Evolutionary conservation across 2,888 invertebrate genomes (phyloP), one percentile per base, ranked within the genome.

Genomic region (Leptinotarsa juncta): DNA sequence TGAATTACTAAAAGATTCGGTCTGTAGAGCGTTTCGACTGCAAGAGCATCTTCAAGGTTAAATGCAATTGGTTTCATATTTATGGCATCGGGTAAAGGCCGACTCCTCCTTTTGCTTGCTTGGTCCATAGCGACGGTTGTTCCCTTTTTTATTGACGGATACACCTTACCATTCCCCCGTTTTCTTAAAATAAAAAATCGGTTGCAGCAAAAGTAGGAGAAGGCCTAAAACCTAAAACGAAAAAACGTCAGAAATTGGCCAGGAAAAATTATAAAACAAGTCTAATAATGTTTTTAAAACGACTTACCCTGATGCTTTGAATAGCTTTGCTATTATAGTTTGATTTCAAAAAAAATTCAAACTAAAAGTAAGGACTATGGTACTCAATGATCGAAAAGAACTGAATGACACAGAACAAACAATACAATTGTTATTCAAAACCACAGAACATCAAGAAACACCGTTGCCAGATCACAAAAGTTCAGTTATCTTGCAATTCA

Each of bases 51-150:
- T 80, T 87, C 85, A 76, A 87, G 81, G 80, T 86, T 85, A 75
- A 81, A 82, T 73, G 83, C 82, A 74, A 85, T 81, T 74, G 84
- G 83, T 79, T 85, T 84, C 76, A 84, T 81, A 77, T 82, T 84
- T 65, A 77, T 73, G 85, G 87, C 87, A 87, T 85, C 87, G 85
- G 86, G 86, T 79, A 84, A 81, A 85, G 86, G 86, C 87, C 87
- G 82, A 83, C 86, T 84, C 85, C 86, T 84, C 82, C 84, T 84
- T 85, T 86, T 87, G 85, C 85, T 81, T 78, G 81, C 82, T 81
- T 81, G 82, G 82, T 83, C 83, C 86, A 86, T 86, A 78, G 78
- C 77, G 78, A 60, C 75, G 73, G 77, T 70, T 73, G 79, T 79
- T 66, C 73, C 78, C 77, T 73, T 74, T 32, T 70, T 65, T 50